These are phyloP conservation scores for Capromys pilorides DNA, from an alignment of 2,797 vertebrate genomes.

Conservation along the genomic window DNA sequence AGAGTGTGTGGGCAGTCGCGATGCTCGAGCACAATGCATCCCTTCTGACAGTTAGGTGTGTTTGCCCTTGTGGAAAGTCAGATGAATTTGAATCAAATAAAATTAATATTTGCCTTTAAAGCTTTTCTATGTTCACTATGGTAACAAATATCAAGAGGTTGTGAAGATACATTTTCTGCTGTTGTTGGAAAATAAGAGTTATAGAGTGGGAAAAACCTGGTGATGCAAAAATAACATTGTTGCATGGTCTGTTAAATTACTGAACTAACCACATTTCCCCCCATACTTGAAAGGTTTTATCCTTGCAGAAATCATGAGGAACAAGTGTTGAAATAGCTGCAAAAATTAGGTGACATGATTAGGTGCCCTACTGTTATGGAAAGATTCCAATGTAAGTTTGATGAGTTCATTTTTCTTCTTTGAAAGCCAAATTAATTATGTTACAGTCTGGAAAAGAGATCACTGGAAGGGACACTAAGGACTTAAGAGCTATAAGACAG, in stretches of 20 bases:
- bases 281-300: neutral
- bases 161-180: neutral
- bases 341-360: neutral
- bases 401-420: slow-evolving; percentile 11
- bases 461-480: neutral
- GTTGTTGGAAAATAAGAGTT: neutral
- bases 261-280: neutral
- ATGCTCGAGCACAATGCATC: neutral
- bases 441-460: neutral
- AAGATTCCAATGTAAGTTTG: neutral
- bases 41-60: neutral
- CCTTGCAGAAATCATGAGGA: neutral
- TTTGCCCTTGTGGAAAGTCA: neutral
- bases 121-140: neutral
- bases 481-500: neutral
- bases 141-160: slow-evolving; percentile 10
- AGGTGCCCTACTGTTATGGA: neutral
- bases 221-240: neutral
- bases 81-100: neutral
- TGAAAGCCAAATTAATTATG: neutral
- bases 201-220: neutral
- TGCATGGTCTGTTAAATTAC: neutral
- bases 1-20: neutral
- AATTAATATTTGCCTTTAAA: slow-evolving; percentile 49
- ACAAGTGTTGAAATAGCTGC: neutral